Conservation (phyloP, 2,797 vertebrate species). For the Clarias platycephalus region DNA sequence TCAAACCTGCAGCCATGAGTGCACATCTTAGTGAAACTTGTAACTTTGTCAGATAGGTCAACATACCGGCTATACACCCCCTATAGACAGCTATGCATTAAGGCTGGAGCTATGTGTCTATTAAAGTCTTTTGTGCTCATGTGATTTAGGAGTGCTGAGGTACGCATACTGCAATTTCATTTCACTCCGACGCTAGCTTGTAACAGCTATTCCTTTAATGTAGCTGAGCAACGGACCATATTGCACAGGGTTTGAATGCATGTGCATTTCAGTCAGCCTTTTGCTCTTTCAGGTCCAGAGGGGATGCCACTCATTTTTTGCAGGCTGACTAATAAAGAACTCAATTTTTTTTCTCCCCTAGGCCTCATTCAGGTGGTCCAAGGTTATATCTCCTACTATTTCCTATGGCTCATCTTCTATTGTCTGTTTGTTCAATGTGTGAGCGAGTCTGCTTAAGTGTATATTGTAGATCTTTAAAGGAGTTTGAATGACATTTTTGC, state of each 20-base stretch:
- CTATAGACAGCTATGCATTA: background rate
- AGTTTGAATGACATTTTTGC: background rate
- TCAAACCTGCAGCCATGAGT: conserved; percentile 39
- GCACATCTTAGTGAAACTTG: conserved; percentile 1
- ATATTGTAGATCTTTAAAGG: background rate
- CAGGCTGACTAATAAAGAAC: conserved; percentile 66
- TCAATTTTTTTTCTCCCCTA: conserved; percentile 63
- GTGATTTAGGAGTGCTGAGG: conserved; percentile 12
- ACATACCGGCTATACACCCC: background rate
- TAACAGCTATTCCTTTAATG: conserved; percentile 18
- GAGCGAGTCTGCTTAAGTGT: background rate
- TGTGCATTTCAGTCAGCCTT: conserved; percentile 27
- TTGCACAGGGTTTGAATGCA: background rate
- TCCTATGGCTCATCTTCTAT: conserved; percentile 50
- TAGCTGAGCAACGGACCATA: background rate
- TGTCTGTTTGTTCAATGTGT: conserved; percentile 21
- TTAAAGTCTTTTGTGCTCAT: conserved; percentile 2
- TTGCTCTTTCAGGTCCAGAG: conserved; percentile 49
- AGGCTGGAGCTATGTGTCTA: conserved; percentile 1
- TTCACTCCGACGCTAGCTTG: background rate
- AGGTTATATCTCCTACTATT: conserved; percentile 53
- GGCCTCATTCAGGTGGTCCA: conserved; percentile 50
- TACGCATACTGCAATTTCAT: background rate
- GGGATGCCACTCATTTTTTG: conserved; percentile 57
- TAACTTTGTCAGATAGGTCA: conserved; percentile 7